These are phyloP conservation scores for Cariama cristata DNA, from an alignment of 2,113 vertebrate genomes.

Conservation along the genomic window DNA sequence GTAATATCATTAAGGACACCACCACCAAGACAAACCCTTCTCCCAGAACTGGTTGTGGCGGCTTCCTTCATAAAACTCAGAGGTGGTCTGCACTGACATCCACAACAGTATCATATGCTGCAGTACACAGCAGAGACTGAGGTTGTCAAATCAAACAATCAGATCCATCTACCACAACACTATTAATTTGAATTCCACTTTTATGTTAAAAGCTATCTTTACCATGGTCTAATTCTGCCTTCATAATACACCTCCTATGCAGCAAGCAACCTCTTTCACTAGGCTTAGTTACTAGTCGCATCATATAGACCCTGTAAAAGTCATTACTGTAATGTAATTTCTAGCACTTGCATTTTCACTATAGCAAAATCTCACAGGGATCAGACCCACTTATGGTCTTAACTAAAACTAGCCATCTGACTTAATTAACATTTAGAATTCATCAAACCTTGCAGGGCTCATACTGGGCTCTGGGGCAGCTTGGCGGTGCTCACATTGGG, in stretches of 20 bases:
- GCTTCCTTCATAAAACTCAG: background rate
- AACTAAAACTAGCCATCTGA: conserved; percentile 73
- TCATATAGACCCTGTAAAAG: conserved; percentile 25
- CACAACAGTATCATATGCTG: background rate
- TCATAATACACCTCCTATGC: background rate
- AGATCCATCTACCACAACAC: background rate
- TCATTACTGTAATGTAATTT: conserved; percentile 60
- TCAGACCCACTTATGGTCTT: conserved; percentile 72
- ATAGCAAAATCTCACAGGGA: conserved; percentile 64
- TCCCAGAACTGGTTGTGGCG: background rate
- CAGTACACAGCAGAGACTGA: background rate
- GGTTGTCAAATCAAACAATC: background rate
- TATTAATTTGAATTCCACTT: background rate
- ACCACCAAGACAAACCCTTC: background rate
- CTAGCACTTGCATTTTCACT: conserved; percentile 13
- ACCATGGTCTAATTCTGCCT: background rate
- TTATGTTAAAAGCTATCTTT: background rate
- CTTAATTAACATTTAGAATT: conserved; percentile 70
- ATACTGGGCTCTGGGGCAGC: conserved; percentile 67
- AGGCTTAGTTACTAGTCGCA: background rate
- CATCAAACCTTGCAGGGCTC: conserved; percentile 69
- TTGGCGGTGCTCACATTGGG: conserved; percentile 30
- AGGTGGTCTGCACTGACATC: background rate
- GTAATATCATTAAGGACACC: background rate
- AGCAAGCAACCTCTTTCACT: background rate